Conservation (phyloP, 2,888 invertebrate species). For the Cephus rjabovi region DNA sequence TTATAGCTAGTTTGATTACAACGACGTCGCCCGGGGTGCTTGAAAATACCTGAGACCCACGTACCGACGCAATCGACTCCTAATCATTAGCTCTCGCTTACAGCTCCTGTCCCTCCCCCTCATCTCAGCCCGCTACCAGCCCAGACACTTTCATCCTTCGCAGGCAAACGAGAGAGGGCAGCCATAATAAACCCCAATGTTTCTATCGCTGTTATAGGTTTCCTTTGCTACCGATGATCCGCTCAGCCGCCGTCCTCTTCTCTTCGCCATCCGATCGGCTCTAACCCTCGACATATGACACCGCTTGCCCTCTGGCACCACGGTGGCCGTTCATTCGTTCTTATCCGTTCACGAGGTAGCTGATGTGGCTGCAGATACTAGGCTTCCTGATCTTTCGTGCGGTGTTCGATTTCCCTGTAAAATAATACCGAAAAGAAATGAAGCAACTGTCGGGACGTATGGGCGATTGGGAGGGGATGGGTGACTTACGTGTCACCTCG, state of each 20-base stretch:
- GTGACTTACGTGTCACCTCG: neutral
- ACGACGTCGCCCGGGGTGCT: neutral
- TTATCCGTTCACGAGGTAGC: conserved; percentile 17
- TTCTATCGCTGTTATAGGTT: neutral
- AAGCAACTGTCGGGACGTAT: conserved; percentile 25
- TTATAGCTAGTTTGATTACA: neutral
- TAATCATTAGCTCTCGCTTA: conserved; percentile 1
- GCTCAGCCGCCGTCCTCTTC: neutral
- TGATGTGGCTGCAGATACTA: conserved; percentile 29
- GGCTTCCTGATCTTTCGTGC: conserved; percentile 31
- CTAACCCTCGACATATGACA: conserved; percentile 35
- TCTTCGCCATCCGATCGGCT: conserved; percentile 1
- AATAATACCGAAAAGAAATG: conserved; percentile 38
- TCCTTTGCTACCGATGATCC: neutral
- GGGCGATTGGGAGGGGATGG: neutral
- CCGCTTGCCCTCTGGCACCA: conserved; percentile 39
- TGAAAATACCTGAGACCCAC: neutral
- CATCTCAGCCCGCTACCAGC: no score
- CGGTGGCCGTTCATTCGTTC: neutral
- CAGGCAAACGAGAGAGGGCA: neutral
- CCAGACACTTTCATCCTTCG: neutral
- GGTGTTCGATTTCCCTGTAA: conserved; percentile 44
- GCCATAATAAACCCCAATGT: neutral
- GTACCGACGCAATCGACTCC: neutral
- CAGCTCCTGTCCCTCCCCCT: neutral